Base-by-base conservation (phyloP, 2,113 vertebrate species). In the Burhinus bistriatus region DNA sequence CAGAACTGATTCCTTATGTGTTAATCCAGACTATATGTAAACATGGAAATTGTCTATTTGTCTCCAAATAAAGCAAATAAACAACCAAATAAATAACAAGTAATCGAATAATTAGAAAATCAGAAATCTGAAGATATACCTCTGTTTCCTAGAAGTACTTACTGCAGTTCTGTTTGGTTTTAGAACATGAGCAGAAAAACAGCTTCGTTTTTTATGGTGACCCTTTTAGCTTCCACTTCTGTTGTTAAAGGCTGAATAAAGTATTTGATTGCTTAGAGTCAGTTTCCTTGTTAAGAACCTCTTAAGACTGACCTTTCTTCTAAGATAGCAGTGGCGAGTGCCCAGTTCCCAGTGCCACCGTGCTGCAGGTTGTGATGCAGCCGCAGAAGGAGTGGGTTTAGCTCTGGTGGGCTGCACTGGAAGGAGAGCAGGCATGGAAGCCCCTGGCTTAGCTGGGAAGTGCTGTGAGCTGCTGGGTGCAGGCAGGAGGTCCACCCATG, bases 371-470 rank as follows among this genome's bases (percentile, higher is more conserved):
- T 29, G 54, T 5, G 5, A 15, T 19, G 27, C 7, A 66, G 49
- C 44, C 59, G 25, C 16, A 5, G 11, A 36, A 22, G 12, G 22
- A 16, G 32, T 19, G n/a, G 6, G 16, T 5, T 55, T 64, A 49
- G 27, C 7, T 44, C 64, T 69, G 30, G 6, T 0, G 0, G 40
- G n/a, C 14, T 59, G 72, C 38, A 5, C 32, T 84, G 20, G 34
- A 52, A 38, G 20, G 19, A 38, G 4, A 15, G 13, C 3, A 23
- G 52, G 9, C 49, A 54, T 5, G 2, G 7, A 29, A 0, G 6
- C 8, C 29, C 9, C 19, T 40, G 32, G 9, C n/a, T 32, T 13
- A 36, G 16, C 36, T 57, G 34, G 17, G 49, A 80, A 84, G 71
- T 17, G 3, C 27, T 66, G 26, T 16, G 12, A 59, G 13, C 15